Percentiles rank a stretch among this genome's conserved stretches.
phyloP scores from a whole-genome alignment of 2,113 vertebrate genomes.

The Clarias macrocephalus region DNA sequence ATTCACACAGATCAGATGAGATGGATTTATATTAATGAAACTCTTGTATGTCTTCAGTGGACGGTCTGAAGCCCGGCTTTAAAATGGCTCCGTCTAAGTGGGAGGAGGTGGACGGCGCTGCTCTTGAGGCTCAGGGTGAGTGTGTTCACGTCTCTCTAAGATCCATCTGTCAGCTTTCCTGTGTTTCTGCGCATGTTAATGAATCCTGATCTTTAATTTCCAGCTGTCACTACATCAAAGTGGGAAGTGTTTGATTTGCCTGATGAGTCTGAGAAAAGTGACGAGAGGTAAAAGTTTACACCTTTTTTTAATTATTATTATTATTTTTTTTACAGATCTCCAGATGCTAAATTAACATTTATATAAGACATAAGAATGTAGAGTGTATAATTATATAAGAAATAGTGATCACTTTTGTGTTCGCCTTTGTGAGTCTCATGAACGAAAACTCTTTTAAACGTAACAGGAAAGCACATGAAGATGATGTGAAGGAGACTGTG shows the following conservation, averaged over 20 bases:
- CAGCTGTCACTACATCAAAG: constrained; percentile 96
- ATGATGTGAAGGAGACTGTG: constrained; percentile 71
- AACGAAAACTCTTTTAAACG: background rate
- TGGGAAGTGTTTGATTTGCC: constrained; percentile 96
- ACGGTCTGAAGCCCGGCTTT: constrained; percentile 81
- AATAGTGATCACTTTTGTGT: background rate
- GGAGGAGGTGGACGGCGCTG: constrained; percentile 95
- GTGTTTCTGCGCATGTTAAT: background rate
- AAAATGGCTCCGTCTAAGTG: constrained; percentile 97
- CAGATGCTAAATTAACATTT: background rate
- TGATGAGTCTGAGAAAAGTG: constrained; percentile 89
- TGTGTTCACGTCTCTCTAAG: constrained; percentile 27
- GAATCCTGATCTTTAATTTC: constrained; percentile 21
- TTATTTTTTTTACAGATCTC: background rate
- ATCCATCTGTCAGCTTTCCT: background rate
- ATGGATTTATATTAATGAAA: background rate
- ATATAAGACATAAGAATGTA: too few relatives aligned
- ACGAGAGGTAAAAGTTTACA: constrained; percentile 39
- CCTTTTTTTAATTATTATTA: background rate
- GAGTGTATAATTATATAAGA: too few relatives aligned
- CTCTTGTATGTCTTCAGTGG: constrained; percentile 60
- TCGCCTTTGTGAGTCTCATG: background rate
- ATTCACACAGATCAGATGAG: background rate
- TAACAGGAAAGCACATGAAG: constrained; percentile 27
- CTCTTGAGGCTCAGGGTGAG: constrained; percentile 89